Evolutionary conservation across 2,113 vertebrate genomes (phyloP).

Genomic region (Arizona elegans): DNA sequence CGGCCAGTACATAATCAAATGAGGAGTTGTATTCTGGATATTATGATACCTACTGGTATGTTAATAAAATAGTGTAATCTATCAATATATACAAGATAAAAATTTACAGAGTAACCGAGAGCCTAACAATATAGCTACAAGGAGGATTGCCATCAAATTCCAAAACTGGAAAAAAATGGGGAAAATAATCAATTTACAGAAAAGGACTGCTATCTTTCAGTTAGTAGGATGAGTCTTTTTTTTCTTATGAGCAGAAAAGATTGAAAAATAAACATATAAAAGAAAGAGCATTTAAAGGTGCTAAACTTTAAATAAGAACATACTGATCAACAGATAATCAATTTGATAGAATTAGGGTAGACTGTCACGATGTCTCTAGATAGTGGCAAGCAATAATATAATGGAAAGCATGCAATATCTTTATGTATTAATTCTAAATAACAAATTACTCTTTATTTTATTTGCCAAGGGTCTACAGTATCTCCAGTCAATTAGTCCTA

Average conservation of each 20-base stretch:
- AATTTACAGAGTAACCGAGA: neutral
- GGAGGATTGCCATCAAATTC: neutral
- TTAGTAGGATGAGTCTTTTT: constrained; percentile 36
- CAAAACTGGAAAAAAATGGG: neutral
- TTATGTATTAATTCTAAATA: constrained; percentile 44
- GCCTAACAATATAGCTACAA: neutral
- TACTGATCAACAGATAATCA: neutral
- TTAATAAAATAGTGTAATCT: neutral
- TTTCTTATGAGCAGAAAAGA: constrained; percentile 50
- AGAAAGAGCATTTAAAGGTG: constrained; percentile 13
- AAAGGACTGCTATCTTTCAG: constrained; percentile 33
- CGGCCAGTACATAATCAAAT: neutral
- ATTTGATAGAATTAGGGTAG: neutral
- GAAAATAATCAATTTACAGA: neutral
- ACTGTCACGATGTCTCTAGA: neutral
- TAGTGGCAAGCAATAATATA: constrained; percentile 32
- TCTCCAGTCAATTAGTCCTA: neutral
- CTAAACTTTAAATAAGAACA: neutral
- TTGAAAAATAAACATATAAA: neutral
- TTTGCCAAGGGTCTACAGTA: neutral
- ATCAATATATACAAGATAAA: neutral
- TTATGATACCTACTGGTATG: neutral
- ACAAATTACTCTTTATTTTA: constrained; percentile 19
- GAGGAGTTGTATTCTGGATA: neutral
- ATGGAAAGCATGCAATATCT: constrained; percentile 21